phyloP scores from a whole-genome alignment of 2,113 vertebrate genomes.

The Osmerus mordax region DNA sequence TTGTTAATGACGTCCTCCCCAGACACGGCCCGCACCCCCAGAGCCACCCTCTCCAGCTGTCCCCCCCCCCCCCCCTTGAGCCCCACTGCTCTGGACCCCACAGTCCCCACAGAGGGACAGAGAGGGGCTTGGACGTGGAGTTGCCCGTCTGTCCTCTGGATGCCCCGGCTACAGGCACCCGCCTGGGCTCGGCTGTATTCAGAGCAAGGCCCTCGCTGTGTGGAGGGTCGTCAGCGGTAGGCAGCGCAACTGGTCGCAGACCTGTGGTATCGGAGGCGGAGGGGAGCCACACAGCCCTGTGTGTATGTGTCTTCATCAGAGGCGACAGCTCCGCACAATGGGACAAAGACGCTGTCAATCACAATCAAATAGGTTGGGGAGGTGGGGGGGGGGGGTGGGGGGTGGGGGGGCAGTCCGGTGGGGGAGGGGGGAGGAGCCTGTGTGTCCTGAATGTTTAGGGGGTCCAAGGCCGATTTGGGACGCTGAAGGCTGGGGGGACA shows the following conservation, averaged over 20 bases:
- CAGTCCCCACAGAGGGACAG: constrained; percentile 33
- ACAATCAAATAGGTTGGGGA: constrained; percentile 68
- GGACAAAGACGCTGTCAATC: constrained; percentile 78
- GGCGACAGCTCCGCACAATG: constrained; percentile 75
- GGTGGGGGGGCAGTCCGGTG: constrained; percentile 15
- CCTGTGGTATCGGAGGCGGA: constrained; percentile 40
- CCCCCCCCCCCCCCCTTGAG: constrained; percentile 44
- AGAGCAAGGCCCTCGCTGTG: neutral
- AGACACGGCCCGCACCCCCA: constrained; percentile 59
- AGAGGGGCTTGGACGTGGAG: neutral
- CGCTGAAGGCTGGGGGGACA: constrained; percentile 10
- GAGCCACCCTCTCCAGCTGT: constrained; percentile 68
- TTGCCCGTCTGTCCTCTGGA: constrained; percentile 6
- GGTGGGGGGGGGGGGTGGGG: constrained; percentile 2
- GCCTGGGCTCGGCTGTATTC: neutral
- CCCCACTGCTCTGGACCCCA: constrained; percentile 36
- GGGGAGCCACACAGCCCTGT: constrained; percentile 5
- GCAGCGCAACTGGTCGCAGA: constrained; percentile 54
- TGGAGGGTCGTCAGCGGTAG: neutral
- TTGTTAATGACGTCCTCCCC: constrained; percentile 67
- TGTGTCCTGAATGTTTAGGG: constrained; percentile 60
- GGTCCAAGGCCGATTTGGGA: constrained; percentile 33
- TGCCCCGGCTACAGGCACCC: constrained; percentile 4
- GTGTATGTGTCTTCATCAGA: constrained; percentile 73
- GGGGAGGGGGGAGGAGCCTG: constrained; percentile 56